Evolutionary conservation across 2,888 invertebrate genomes (phyloP).

Genomic region (Caenorhabditis sp.): DNA sequence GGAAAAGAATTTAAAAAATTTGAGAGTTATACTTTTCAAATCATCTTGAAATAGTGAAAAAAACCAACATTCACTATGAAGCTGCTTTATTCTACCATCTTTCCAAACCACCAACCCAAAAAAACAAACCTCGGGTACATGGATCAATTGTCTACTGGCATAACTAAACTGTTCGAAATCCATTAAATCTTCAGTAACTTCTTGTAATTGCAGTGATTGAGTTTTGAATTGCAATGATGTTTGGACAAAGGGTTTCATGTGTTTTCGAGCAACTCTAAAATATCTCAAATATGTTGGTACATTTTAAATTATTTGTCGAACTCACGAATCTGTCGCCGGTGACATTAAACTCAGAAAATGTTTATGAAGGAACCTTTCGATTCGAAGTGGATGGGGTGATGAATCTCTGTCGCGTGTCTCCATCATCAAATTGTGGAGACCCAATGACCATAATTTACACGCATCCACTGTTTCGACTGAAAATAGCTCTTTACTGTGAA

Average conservation of each 20-base stretch:
- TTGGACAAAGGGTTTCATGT: constrained; percentile 71
- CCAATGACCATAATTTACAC: constrained; percentile 64
- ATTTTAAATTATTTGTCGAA: background rate
- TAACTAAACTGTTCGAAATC: constrained; percentile 50
- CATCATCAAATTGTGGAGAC: constrained; percentile 60
- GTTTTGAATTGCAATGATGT: constrained; percentile 68
- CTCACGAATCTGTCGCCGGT: constrained; percentile 48
- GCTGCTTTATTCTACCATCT: too few species aligned
- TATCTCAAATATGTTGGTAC: background rate
- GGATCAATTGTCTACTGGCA: constrained; percentile 52
- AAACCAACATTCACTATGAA: too few species aligned
- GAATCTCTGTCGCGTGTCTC: constrained; percentile 52
- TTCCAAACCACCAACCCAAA: too few species aligned
- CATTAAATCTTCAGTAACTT: constrained; percentile 67
- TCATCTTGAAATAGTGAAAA: too few species aligned
- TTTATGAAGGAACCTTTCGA: constrained; percentile 67
- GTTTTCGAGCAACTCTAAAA: constrained; percentile 64
- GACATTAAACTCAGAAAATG: constrained; percentile 62
- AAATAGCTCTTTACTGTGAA: constrained; percentile 7
- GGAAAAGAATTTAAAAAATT: too few species aligned
- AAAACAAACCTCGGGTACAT: constrained; percentile 43
- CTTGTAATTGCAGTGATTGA: constrained; percentile 63
- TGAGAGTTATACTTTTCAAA: too few species aligned
- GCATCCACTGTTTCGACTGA: constrained; percentile 65
- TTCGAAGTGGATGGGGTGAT: constrained; percentile 55